Conservation (phyloP, 2,888 invertebrate genomes). For the Calliscelio sp. region DNA sequence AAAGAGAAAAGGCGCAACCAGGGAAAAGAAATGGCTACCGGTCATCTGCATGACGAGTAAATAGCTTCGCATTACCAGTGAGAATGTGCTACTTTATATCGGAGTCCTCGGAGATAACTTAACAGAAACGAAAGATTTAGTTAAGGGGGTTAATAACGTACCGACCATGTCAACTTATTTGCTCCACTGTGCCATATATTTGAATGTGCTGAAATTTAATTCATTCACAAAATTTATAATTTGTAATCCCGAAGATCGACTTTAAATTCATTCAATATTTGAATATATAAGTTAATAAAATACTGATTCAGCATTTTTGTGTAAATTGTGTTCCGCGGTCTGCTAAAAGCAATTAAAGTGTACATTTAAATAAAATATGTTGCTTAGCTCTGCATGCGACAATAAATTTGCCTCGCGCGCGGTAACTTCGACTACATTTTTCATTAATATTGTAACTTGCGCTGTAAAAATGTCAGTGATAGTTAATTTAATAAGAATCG, state of each 20-base stretch:
- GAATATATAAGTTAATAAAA: too few relatives aligned
- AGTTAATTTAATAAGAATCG: slow-evolving; percentile 52
- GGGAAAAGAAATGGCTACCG: slow-evolving; percentile 79
- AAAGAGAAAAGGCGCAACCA: slow-evolving; percentile 54
- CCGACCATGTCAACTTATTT: slow-evolving; percentile 49
- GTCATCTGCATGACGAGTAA: slow-evolving; percentile 82
- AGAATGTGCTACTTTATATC: slow-evolving; percentile 80
- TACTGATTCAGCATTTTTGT: too few relatives aligned
- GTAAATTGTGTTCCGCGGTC: too few relatives aligned
- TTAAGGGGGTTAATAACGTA: slow-evolving; percentile 61
- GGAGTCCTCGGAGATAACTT: slow-evolving; percentile 78
- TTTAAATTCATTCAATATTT: too few relatives aligned
- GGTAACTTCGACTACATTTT: slow-evolving; percentile 56
- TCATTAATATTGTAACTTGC: slow-evolving; percentile 50
- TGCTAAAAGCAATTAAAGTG: background rate
- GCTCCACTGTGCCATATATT: slow-evolving; percentile 38
- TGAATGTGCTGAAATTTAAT: background rate
- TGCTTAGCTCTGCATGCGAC: background rate
- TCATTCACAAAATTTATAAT: too few relatives aligned
- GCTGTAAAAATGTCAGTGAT: slow-evolving; percentile 31
- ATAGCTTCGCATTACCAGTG: slow-evolving; percentile 81
- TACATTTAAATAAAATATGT: slow-evolving; percentile 16
- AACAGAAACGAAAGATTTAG: slow-evolving; percentile 64
- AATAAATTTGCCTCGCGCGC: slow-evolving; percentile 34
- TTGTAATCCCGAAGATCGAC: too few relatives aligned